These are phyloP conservation scores for Plebejus anna DNA, from an alignment of 2,888 invertebrate genomes.

Conservation along the genomic window DNA sequence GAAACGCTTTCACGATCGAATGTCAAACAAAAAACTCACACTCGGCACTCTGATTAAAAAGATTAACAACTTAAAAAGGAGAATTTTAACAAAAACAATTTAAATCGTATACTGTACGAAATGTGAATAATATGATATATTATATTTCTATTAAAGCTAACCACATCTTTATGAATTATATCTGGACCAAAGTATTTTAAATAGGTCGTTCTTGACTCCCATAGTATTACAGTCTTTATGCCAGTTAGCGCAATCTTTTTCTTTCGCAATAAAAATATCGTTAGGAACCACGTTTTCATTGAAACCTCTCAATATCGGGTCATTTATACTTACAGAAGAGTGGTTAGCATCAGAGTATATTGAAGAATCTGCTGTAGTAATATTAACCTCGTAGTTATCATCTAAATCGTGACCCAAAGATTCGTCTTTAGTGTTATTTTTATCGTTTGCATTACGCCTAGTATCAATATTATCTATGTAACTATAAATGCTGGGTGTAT, in stretches of 20 bases:
- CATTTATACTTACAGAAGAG: not conserved
- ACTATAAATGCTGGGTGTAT: not conserved
- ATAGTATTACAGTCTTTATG: conserved; percentile 59
- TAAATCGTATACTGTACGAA: too few relatives aligned
- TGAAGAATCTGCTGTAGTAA: not conserved
- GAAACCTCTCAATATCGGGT: conserved; percentile 48
- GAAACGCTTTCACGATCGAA: too few relatives aligned
- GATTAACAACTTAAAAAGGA: too few relatives aligned
- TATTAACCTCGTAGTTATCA: not conserved
- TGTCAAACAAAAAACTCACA: too few relatives aligned
- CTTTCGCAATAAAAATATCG: conserved; percentile 55
- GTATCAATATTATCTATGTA: not conserved
- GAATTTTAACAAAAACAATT: too few relatives aligned
- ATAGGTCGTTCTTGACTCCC: conserved; percentile 54
- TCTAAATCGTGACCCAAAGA: not conserved
- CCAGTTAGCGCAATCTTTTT: conserved; percentile 68
- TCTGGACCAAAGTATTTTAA: conserved; percentile 44
- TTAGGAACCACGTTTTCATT: conserved; percentile 63
- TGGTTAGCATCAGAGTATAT: not conserved
- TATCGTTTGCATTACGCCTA: not conserved
- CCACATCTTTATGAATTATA: not conserved
- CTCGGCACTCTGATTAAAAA: too few relatives aligned
- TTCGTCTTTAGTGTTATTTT: not conserved
- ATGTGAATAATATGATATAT: too few relatives aligned
- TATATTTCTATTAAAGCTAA: not conserved